Conservation (phyloP, 1,140 invertebrate genomes). For the Penaeus vannamei region DNA sequence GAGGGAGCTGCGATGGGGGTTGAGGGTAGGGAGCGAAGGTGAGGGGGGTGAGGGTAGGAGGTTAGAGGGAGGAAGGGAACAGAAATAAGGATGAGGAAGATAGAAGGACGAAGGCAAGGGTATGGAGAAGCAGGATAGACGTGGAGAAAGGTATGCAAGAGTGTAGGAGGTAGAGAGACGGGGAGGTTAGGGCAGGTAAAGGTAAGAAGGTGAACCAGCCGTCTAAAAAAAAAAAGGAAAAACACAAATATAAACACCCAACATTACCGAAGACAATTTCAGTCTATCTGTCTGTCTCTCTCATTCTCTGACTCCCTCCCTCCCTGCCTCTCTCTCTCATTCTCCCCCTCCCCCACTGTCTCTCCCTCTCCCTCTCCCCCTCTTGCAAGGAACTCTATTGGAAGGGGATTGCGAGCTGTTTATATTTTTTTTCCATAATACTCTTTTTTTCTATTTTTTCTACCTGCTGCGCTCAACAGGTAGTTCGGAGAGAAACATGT, state of each 20-base stretch:
- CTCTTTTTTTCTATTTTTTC: too few relatives aligned
- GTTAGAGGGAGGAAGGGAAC: not conserved
- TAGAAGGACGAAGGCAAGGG: not conserved
- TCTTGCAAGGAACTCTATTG: too few relatives aligned
- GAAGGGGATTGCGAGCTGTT: too few relatives aligned
- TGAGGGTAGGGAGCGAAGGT: not conserved
- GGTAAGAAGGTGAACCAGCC: not conserved
- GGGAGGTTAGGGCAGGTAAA: not conserved
- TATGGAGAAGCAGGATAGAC: too few relatives aligned
- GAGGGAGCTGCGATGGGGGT: not conserved
- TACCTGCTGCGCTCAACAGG: too few relatives aligned
- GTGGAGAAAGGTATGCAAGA: not conserved
- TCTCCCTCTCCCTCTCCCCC: not conserved
- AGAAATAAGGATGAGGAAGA: not conserved
- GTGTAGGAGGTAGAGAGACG: not conserved
- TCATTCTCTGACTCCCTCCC: not conserved
- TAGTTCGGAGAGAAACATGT: too few relatives aligned
- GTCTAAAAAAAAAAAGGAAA: not conserved
- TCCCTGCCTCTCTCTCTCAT: not conserved
- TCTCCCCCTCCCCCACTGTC: not conserved
- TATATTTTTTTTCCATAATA: too few relatives aligned
- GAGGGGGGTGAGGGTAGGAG: not conserved
- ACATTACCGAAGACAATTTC: not conserved
- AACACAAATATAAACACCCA: too few relatives aligned
- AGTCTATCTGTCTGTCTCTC: not conserved